Base-by-base conservation (phyloP, 2,797 vertebrate genomes). In the Spea hammondii region DNA sequence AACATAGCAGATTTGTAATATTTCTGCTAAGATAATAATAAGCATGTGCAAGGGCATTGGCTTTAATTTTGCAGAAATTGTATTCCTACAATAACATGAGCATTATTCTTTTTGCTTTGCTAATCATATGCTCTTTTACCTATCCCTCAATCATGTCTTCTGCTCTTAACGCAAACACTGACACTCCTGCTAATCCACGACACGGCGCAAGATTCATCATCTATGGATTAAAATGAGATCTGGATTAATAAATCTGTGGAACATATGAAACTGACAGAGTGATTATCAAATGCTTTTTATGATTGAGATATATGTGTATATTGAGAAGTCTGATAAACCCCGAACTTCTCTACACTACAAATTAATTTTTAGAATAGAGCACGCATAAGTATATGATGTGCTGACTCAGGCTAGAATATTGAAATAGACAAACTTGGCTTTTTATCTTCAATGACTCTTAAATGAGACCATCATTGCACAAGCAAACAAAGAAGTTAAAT, bases 401-500 rank as follows among this genome's bases (percentile, higher is more conserved):
- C 60, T 84, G 66, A 78, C 70, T 77, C 64, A 74, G 68, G 0
- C 72, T 0, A 69, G 65, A 79, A 66, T 84, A 83, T 5, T 67
- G 8, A 82, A 83, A 84, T 13, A 11, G n/a, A 65, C 65, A 83
- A 83, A 80, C 57, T 74, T 69, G 0, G 3, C 46, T 49, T 84
- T 83, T 84, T 69, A 71, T 76, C 75, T 78, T 83, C 79, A 83
- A 83, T 13, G 17, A 74, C 73, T 60, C 7, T 62, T 85, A 82
- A 69, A 77, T 60, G 72, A 83, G 67, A 82, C 4, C 8, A 77
- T 83, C 77, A 82, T 67, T 83, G 48, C 12, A 81, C 70, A 85
- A 83, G 80, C 59, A 88, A 89, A 83, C 66, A 86, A 83, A 57
- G 67, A 77, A 73, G 57, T 82, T 32, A 78, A 66, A 12, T 72